phyloP scores from a whole-genome alignment of 1,140 invertebrate genomes.

The Drosophila saltans region DNA sequence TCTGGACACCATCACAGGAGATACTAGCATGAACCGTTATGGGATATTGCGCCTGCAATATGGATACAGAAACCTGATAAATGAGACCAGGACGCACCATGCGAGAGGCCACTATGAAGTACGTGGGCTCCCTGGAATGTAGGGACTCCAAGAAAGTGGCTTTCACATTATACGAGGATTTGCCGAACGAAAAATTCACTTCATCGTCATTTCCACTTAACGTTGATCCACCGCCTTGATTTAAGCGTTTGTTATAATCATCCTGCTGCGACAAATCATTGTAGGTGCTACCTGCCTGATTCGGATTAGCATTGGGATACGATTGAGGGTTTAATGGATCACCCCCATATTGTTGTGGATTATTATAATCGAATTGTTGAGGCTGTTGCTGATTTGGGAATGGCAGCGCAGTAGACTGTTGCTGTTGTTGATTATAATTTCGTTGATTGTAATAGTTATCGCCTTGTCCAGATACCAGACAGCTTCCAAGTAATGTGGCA shows the following conservation, averaged over 20 bases:
- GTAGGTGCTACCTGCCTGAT: constrained; percentile 44
- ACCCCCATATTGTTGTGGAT: constrained; percentile 27
- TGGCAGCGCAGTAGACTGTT: constrained; percentile 38
- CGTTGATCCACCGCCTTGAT: background rate
- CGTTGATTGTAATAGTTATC: constrained; percentile 60
- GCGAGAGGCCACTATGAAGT: constrained; percentile 93
- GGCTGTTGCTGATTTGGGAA: constrained; percentile 40
- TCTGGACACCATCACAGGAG: constrained; percentile 93
- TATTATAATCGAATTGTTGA: constrained; percentile 28
- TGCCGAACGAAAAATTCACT: constrained; percentile 61
- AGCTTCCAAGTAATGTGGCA: constrained; percentile 23
- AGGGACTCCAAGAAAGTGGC: constrained; percentile 68
- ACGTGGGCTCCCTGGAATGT: constrained; percentile 85
- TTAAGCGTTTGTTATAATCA: constrained; percentile 57
- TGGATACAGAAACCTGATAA: constrained; percentile 91
- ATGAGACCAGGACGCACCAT: constrained; percentile 94
- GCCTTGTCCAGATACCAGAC: constrained; percentile 43
- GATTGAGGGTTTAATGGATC: constrained; percentile 14
- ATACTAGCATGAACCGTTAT: constrained; percentile 93
- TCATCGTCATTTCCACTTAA: constrained; percentile 43
- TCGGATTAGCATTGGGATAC: constrained; percentile 50
- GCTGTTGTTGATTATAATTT: constrained; percentile 43
- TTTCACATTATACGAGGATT: constrained; percentile 72
- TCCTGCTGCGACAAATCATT: constrained; percentile 65
- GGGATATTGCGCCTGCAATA: constrained; percentile 88